Base-by-base conservation (phyloP, 2,797 vertebrate species). In the Telmatherina bonti region DNA sequence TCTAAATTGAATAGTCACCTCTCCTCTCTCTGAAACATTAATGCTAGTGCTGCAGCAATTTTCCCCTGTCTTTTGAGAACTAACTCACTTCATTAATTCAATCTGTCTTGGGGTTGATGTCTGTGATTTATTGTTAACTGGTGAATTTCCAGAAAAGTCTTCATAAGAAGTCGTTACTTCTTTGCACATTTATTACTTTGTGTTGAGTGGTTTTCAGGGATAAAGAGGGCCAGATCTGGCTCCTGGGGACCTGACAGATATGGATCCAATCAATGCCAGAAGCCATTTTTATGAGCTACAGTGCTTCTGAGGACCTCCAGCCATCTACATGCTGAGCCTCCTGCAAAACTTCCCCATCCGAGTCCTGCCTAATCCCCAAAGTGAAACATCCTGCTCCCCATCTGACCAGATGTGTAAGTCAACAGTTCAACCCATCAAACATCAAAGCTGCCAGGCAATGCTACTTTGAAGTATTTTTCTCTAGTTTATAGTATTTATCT, bases 1-100 rank as follows among this genome's bases (percentile, higher is more conserved):
- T 71, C 56, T 58, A 86, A 86, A 89, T 85, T 87, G 88, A 90
- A 91, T 85, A 68, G 62, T 87, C 84, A 84, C 74, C 70, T 86
- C 70, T 62, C 43, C 78, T 80, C 56, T 65, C 26, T 61, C 74
- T 88, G 66, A 90, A 90, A 85, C 84, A 89, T 88, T 87, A 80
- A 91, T 85, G 66, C 59, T 68, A 71, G 70, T 75, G 75, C 75
- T 70, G 15, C 65, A 82, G 73, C 61, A 74, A 85, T 82, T 78
- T 77, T 11, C 79, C 66, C 41, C 36, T 72, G 70, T 78, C 78
- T 73, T 77, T 70, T 67, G 60, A 72, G 27, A 79, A 81, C 75
- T 33, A 65, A 83, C 74, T 84, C 81, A 85, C 78, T 85, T 89
- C 74, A 88, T 89, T 90, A 84, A 86, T 85, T 85, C 38, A 73